Conservation (phyloP, 2,797 vertebrate genomes). For the Intellagama lesueurii region DNA sequence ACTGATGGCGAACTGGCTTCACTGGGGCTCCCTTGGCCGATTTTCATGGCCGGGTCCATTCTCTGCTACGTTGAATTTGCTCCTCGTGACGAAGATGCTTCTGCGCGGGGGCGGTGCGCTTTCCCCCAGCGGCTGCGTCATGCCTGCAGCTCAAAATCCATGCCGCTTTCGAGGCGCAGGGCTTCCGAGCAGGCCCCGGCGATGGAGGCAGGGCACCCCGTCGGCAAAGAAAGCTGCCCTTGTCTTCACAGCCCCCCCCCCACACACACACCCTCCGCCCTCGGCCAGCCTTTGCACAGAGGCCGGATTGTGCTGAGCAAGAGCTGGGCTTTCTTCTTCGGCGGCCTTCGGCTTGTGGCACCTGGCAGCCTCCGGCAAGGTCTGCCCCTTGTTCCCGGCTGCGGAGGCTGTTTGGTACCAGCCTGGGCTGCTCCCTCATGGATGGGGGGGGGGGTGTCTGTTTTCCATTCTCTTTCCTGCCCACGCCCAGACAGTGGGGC, state of each 20-base stretch:
- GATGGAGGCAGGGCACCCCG: background rate
- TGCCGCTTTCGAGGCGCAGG: no score
- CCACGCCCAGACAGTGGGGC: background rate
- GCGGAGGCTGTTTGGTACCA: constrained; percentile 77
- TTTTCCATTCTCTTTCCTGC: background rate
- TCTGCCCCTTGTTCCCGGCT: background rate
- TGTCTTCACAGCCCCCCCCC: background rate
- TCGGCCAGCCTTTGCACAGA: constrained; percentile 59
- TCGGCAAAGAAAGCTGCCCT: background rate
- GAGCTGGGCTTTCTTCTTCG: no score
- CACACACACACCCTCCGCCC: background rate
- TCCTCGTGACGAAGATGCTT: background rate
- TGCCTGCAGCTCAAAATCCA: background rate
- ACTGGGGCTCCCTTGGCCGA: background rate
- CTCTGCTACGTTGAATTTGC: no score
- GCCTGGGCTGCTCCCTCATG: constrained; percentile 33
- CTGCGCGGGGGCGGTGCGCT: background rate
- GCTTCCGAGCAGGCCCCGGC: background rate
- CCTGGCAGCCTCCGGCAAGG: background rate
- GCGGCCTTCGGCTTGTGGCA: background rate
- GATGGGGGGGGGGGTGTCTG: background rate
- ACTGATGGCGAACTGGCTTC: no score
- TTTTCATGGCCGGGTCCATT: no score
- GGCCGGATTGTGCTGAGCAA: constrained; percentile 64
- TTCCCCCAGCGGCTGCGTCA: background rate